A percentile compares a stretch with the other conserved stretches of the same genome.
Evolutionary conservation across 1,140 invertebrate species (phyloP).

Genomic region (Zaprionus africanus): DNA sequence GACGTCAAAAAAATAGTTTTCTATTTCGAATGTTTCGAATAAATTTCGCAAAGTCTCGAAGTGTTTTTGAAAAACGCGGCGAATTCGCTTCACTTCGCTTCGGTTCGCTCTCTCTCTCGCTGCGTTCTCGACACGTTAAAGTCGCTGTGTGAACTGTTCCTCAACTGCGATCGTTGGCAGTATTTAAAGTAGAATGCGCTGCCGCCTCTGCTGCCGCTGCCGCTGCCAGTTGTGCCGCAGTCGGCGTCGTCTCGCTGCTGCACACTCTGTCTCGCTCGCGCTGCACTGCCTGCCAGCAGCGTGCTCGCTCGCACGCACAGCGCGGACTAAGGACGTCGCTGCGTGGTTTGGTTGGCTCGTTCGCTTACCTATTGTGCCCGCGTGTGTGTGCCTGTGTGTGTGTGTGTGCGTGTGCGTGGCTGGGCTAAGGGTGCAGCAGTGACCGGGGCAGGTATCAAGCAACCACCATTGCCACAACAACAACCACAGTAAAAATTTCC

Average conservation of each 20-base stretch:
- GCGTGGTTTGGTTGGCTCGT: slow-evolving; percentile 71
- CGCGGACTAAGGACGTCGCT: slow-evolving; percentile 45
- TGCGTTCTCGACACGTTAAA: slow-evolving; percentile 83
- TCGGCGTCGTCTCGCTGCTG: slow-evolving; percentile 26
- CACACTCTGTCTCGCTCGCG: slow-evolving; percentile 15
- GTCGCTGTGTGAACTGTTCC: slow-evolving; percentile 84
- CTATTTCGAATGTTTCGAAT: not conserved
- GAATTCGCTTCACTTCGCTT: slow-evolving; percentile 17
- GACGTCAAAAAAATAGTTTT: not conserved
- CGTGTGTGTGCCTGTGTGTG: not conserved
- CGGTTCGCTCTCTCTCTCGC: slow-evolving; percentile 2
- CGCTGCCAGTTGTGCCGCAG: slow-evolving; percentile 40
- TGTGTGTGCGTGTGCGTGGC: slow-evolving; percentile 36
- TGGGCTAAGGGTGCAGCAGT: slow-evolving; percentile 66
- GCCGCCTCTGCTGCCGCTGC: slow-evolving; percentile 53
- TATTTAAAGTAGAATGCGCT: slow-evolving; percentile 84
- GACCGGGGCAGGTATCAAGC: slow-evolving; percentile 77
- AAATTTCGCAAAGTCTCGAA: not conserved
- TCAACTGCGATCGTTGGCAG: slow-evolving; percentile 83
- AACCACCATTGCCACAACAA: slow-evolving; percentile 84
- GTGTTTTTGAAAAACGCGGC: slow-evolving; percentile 18
- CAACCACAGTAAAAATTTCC: slow-evolving; percentile 84
- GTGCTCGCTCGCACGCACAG: slow-evolving; percentile 44
- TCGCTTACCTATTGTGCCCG: slow-evolving; percentile 60
- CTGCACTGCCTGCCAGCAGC: slow-evolving; percentile 9